Evolutionary conservation across 2,797 vertebrate genomes (phyloP), one percentile per base, ranked within the genome.

Genomic region (Eulemur mongoz): DNA sequence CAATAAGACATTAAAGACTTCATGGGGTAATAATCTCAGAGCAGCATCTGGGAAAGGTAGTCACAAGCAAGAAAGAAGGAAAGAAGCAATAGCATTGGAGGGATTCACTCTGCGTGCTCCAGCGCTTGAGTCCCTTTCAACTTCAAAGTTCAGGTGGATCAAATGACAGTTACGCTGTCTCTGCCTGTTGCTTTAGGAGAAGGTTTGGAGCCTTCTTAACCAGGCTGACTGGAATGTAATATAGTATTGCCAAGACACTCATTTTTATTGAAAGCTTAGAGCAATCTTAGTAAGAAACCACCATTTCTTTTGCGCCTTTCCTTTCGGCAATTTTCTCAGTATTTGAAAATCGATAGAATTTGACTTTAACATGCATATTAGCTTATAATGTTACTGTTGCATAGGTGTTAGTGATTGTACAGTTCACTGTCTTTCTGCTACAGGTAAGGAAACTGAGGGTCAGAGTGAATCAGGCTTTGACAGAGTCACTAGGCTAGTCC

Each of bases 101-200:
- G 27, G 35, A 78, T 96, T 96, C 70, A 22, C 61, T 95, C 67
- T 87, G 40, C 32, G 93, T 27, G 32, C 80, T 95, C 63, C 80
- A 96, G 92, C 73, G 32, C 82, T 91, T 59, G 52, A 89, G 90
- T 94, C 80, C 93, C 96, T 97, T 97, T 94, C 94, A 97, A 81
- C 59, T 96, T 97, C 96, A 93, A 97, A 97, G 97, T 81, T 65
- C 3, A 11, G 85, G 93, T 94, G 80, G 73, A 97, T 95, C 0
- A 9, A 78, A 45, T 75, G 86, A 43, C 80, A 61, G 12, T 97
- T 91, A 80, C 23, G 38, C 91, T 97, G 83, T 87, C 88, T 95
- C 97, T 89, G 83, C 78, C 14, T 97, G 38, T n/a, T 95, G 97
- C 93, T 98, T 97, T 98, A 97, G 95, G 96, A 90, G 96, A 97